phyloP scores from a whole-genome alignment of 2,888 invertebrate species.

The Andrena camellia region DNA sequence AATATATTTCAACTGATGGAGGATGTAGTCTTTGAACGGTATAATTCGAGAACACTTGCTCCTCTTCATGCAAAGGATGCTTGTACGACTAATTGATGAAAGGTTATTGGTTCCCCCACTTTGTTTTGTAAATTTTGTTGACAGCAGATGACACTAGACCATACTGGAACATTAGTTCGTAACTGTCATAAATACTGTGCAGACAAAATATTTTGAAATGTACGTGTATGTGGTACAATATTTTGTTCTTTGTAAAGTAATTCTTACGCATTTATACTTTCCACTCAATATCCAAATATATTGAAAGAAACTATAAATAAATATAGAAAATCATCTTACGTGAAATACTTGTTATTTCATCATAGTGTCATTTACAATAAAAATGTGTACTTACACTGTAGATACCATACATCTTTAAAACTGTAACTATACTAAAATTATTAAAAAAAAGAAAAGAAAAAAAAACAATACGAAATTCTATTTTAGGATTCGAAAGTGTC shows the following conservation, averaged over 20 bases:
- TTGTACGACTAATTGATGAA: conserved; percentile 44
- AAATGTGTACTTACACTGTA: conserved; percentile 61
- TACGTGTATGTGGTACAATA: conserved; percentile 53
- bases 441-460: conserved; percentile 32
- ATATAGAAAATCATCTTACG: conserved; percentile 69
- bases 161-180: conserved; percentile 45
- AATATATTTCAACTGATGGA: conserved; percentile 13
- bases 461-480: conserved; percentile 35
- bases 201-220: conserved; percentile 64
- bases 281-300: conserved; percentile 63
- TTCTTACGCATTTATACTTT: conserved; percentile 65
- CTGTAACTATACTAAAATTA: conserved; percentile 53
- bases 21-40: conserved; percentile 5
- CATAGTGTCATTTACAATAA: conserved; percentile 50
- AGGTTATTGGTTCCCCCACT: conserved; percentile 53
- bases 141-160: conserved; percentile 62
- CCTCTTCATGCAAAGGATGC: neutral
- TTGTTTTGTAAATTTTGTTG: conserved; percentile 69
- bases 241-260: conserved; percentile 65
- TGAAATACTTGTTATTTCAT: conserved; percentile 63
- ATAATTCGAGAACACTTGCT: neutral
- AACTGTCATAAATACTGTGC: conserved; percentile 43
- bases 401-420: conserved; percentile 52
- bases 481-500: conserved; percentile 52
- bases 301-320: conserved; percentile 62